These are phyloP conservation scores for Platichthys stellatus DNA, from an alignment of 2,113 vertebrate genomes.

Conservation along the genomic window DNA sequence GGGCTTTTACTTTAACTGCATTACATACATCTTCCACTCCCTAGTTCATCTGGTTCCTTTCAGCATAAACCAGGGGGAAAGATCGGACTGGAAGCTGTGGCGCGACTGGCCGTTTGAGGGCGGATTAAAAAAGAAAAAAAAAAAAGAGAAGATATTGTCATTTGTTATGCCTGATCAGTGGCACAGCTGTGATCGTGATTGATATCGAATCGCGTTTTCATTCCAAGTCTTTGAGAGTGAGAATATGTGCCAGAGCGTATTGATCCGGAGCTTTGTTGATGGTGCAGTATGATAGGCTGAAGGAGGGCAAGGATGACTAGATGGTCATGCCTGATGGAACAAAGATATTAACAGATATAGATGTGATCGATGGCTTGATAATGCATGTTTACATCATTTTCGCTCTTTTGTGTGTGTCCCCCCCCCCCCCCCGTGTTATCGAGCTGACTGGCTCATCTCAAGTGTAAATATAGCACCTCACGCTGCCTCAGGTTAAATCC, in stretches of 20 bases:
- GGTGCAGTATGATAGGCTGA: conserved; percentile 54
- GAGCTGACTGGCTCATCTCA: not conserved
- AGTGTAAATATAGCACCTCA: conserved; percentile 30
- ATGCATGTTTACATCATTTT: conserved; percentile 50
- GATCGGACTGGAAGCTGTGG: conserved; percentile 44
- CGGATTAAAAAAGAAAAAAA: conserved; percentile 43
- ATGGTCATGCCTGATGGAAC: conserved; percentile 61
- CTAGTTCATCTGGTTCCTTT: conserved; percentile 73
- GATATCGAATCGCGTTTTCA: conserved; percentile 71
- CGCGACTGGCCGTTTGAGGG: conserved; percentile 44
- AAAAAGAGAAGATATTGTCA: conserved; percentile 23
- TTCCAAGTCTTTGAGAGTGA: conserved; percentile 64
- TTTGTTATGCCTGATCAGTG: conserved; percentile 60
- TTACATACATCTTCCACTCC: conserved; percentile 75
- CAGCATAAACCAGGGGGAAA: conserved; percentile 65
- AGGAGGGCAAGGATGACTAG: conserved; percentile 49
- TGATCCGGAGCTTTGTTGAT: conserved; percentile 69
- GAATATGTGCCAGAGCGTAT: conserved; percentile 69
- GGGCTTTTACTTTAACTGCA: conserved; percentile 80
- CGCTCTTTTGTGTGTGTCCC: conserved; percentile 11
- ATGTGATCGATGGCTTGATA: conserved; percentile 51
- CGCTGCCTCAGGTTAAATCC: conserved; percentile 17
- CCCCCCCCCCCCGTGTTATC: not conserved
- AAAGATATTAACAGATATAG: conserved; percentile 61
- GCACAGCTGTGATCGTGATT: conserved; percentile 61